Evolutionary conservation across 1,140 invertebrate genomes (phyloP), one percentile per base, ranked within the genome.

Genomic region (Daktulosphaira vitifoliae): DNA sequence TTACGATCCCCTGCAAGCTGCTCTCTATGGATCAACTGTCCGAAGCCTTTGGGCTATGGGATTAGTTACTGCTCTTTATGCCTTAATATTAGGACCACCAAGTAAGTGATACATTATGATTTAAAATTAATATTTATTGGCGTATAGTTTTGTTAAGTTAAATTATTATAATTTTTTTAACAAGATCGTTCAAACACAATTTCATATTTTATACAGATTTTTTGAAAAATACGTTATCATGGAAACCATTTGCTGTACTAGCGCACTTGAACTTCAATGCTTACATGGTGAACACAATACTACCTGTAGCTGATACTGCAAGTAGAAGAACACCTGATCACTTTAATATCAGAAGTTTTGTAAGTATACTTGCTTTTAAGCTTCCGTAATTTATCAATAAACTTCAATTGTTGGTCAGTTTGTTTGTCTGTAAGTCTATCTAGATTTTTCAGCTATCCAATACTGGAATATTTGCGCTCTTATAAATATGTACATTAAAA

Each of bases 211-310:
- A 67, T 54, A n/a, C 69, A 86, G 85, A 82, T 44, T 71, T 81
- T 2, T 71, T 88, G 2, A 80, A 82, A 53, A 71, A 71, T 1
- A 74, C 88, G 44, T 72, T 88, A 11, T 82, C 80, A 1, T 88
- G 85, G 84, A 77, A 74, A 20, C 77, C 78, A 0, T 86, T 84
- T 76, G 76, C 84, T 22, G 84, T 86, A 1, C 74, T 90, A 3
- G 82, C 84, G 65, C 80, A 84, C 68, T 74, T 90, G 20, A 81
- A 82, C 0, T 91, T 88, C 71, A 81, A 81, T 42, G 80, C 82
- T 3, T 90, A 89, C 71, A 74, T 90, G 22, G 75, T 75, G 18
- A 83, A 84, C 67, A 73, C 77, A 62, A 44, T 75, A 6, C 71
- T 81, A 29, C 79, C 80, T 51, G 67, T 76, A 0, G 72, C 78